phyloP scores from a whole-genome alignment of 2,888 invertebrate genomes.

The Apotomis turbidana region DNA sequence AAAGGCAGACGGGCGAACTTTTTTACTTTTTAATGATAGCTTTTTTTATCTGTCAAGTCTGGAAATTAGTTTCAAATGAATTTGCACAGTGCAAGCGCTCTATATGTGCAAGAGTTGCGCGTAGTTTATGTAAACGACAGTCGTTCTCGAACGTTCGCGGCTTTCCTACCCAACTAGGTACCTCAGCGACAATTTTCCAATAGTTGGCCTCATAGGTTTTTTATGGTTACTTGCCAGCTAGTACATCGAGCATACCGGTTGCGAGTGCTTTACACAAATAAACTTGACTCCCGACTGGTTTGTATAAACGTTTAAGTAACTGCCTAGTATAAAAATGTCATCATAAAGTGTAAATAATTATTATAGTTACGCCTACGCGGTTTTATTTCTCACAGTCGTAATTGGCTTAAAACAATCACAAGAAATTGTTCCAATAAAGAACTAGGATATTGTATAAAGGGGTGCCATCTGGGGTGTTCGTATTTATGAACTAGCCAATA shows the following conservation, averaged over 20 bases:
- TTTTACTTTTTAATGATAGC: not conserved
- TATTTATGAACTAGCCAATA: slow-evolving; percentile 12
- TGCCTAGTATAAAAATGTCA: slow-evolving; percentile 30
- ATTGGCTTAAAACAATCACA: not conserved
- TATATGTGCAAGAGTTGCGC: slow-evolving; percentile 29
- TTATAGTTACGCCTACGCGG: slow-evolving; percentile 12
- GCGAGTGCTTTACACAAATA: slow-evolving; percentile 42
- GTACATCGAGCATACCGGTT: slow-evolving; percentile 40
- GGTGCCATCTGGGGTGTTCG: not conserved
- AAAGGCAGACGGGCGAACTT: slow-evolving; percentile 1
- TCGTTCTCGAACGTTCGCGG: slow-evolving; percentile 67
- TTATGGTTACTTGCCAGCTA: slow-evolving; percentile 44
- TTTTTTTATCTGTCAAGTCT: slow-evolving; percentile 4
- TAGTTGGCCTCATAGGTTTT: slow-evolving; percentile 47
- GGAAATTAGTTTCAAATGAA: slow-evolving; percentile 16
- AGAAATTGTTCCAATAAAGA: not conserved
- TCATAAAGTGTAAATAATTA: slow-evolving; percentile 20
- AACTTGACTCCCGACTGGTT: slow-evolving; percentile 48
- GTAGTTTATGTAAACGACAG: slow-evolving; percentile 56
- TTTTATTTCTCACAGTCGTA: not conserved
- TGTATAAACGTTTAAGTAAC: slow-evolving; percentile 52
- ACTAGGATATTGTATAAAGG: not conserved
- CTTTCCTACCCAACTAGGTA: slow-evolving; percentile 62
- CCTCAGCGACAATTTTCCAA: slow-evolving; percentile 53
- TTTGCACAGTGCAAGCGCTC: slow-evolving; percentile 12